Conservation (phyloP, 1,140 invertebrate genomes). For the Drosophila hydei region DNA sequence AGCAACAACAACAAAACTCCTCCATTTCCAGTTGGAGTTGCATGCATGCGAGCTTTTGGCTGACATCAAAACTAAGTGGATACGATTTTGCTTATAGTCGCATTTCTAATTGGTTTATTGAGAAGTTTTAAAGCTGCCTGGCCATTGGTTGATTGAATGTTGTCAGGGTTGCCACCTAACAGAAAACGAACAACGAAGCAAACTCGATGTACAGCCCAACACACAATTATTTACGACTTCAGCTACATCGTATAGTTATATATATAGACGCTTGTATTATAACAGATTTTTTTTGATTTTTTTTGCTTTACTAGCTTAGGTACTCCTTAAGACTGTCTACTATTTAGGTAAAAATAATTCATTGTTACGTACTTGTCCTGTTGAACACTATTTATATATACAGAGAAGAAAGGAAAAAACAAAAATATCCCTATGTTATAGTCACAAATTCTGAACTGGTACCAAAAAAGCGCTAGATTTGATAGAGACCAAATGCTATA, state of each 20-base stretch:
- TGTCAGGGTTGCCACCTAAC: slow-evolving; percentile 8
- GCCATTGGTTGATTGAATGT: no score
- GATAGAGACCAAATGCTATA: slow-evolving; percentile 46
- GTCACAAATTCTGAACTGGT: slow-evolving; percentile 64
- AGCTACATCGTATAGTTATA: not conserved
- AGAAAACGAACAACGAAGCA: not conserved
- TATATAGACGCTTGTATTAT: not conserved
- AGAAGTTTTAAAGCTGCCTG: not conserved
- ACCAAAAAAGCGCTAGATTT: slow-evolving; percentile 66
- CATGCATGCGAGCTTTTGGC: slow-evolving; percentile 33
- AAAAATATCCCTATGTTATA: not conserved
- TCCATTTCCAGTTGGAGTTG: slow-evolving; percentile 21
- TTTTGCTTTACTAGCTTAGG: slow-evolving; percentile 31
- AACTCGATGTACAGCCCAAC: not conserved
- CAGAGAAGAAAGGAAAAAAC: not conserved
- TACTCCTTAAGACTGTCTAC: slow-evolving; percentile 67
- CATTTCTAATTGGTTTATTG: slow-evolving; percentile 2
- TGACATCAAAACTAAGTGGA: slow-evolving; percentile 15
- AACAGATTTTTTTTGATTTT: slow-evolving; percentile 16
- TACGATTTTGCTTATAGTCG: not conserved
- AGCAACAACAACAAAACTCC: not conserved
- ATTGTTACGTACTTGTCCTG: slow-evolving; percentile 14
- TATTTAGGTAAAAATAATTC: slow-evolving; percentile 42
- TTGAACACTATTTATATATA: slow-evolving; percentile 40
- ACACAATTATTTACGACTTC: not conserved